Conservation (phyloP, 2,888 invertebrate genomes). For the Spisula subtruncata region DNA sequence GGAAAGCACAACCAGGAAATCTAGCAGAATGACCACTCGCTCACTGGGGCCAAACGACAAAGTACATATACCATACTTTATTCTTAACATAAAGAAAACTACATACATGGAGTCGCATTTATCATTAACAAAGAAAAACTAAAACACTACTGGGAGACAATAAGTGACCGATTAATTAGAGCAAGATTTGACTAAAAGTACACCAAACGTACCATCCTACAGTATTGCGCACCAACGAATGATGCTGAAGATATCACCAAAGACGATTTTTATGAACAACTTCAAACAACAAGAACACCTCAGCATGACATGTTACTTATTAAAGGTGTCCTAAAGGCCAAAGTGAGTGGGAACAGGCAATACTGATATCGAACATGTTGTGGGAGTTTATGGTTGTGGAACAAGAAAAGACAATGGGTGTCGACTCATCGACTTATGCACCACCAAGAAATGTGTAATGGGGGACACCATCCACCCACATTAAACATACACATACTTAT, state of each 20-base stretch:
- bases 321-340: not conserved
- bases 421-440: not conserved
- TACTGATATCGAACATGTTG: not conserved
- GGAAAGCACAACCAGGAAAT: too few species aligned
- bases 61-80: too few species aligned
- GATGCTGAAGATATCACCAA: not conserved
- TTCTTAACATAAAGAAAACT: too few species aligned
- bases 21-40: too few species aligned
- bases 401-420: not conserved
- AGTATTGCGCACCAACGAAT: not conserved
- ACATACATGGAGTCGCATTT: not conserved
- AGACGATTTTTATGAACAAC: not conserved
- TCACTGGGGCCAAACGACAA: too few species aligned
- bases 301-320: not conserved
- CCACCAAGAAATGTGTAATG: slow-evolving; percentile 33
- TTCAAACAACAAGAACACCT: not conserved
- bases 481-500: slow-evolving; percentile 64
- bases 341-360: not conserved
- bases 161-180: not conserved
- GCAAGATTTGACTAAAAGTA: not conserved
- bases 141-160: not conserved
- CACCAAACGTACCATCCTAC: not conserved
- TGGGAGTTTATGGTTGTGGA: not conserved
- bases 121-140: not conserved
- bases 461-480: slow-evolving; percentile 66